Base-by-base conservation (phyloP, 2,797 vertebrate species). In the Hephaestus fuliginosus region DNA sequence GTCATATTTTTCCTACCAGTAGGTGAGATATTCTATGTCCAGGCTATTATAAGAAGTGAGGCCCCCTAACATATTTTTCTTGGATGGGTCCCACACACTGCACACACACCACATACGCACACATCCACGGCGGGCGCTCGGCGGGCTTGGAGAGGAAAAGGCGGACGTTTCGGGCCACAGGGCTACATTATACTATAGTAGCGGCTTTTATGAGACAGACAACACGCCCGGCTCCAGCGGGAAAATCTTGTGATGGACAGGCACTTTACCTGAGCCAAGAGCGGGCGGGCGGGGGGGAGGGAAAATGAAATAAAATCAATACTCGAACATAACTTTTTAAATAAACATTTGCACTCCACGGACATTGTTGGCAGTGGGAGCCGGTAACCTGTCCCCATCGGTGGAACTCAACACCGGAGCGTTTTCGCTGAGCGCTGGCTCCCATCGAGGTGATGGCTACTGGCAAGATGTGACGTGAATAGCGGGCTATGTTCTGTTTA, bases 301-400 rank as follows among this genome's bases (percentile, higher is more conserved):
- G 87, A 92, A 92, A 94, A 94, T 85, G 90, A 93, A 95, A 94
- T 93, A 92, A 93, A 95, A 95, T 96, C 95, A 95, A 96, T 95
- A 95, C 88, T 90, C 74, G 74, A 93, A 94, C 93, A 93, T 95
- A 95, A 95, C 92, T 91, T 95, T 95, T 95, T 92, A 95, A 96
- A 96, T 95, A 96, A 96, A 95, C 95, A 95, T 95, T 95, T 95
- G 93, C 91, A 86, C 93, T 95, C 91, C 1, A 74, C 75, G 88
- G 95, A 95, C 94, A 91, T 92, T 91, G 93, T 93, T 95, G 95
- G 95, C 95, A 94, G 85, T 15, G 74, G 64, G 62, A 89, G 88
- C 86, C 82, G 53, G 88, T 92, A 93, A 94, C 91, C 91, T 94
- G 94, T 95, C 93, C 93, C 94, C 78, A 87, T 88, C 88, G 92